Evolutionary conservation across 2,113 vertebrate species (phyloP).

Genomic region (Passer montanus): DNA sequence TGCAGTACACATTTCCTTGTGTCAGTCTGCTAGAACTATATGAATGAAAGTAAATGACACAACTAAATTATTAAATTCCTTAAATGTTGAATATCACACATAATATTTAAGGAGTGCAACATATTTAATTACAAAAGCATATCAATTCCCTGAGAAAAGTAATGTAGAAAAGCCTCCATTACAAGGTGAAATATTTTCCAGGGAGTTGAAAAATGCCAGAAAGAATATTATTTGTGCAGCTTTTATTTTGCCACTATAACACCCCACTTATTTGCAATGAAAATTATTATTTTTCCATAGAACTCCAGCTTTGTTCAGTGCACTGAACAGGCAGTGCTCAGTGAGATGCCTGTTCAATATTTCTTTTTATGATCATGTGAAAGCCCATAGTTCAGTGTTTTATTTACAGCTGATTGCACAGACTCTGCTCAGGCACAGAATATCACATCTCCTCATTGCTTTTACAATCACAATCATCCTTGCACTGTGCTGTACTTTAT

Average conservation of each 20-base stretch:
- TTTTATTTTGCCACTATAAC: constrained; percentile 8
- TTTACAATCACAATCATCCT: background rate
- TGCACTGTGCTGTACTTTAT: background rate
- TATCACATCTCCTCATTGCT: background rate
- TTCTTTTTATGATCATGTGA: background rate
- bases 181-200: background rate
- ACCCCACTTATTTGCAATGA: background rate
- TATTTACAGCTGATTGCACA: background rate
- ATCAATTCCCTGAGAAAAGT: background rate
- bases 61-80: background rate
- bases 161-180: background rate
- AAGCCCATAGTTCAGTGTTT: background rate
- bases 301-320: background rate
- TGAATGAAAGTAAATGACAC: background rate
- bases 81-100: background rate
- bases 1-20: rapidly evolving
- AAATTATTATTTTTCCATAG: background rate
- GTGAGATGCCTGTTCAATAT: background rate
- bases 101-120: background rate
- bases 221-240: background rate
- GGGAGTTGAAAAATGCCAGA: background rate
- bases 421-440: background rate
- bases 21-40: background rate
- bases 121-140: background rate
- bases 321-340: background rate